Percentiles rank a stretch among this genome's conserved stretches.
These are phyloP conservation scores for Cottus gobio DNA, from an alignment of 2,113 vertebrate species.

Conservation along the genomic window DNA sequence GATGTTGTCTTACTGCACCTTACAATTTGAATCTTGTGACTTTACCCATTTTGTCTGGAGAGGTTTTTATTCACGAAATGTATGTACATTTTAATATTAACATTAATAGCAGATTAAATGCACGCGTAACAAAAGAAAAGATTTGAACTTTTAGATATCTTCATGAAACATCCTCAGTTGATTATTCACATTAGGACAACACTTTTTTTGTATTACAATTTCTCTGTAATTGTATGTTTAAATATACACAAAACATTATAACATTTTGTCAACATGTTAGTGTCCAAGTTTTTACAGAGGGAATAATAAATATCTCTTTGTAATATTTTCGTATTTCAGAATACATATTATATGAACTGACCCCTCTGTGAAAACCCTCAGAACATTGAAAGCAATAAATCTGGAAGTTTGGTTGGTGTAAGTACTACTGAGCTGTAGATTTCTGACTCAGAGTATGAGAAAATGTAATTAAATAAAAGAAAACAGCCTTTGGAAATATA, in stretches of 20 bases:
- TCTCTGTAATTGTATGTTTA: background rate
- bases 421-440: too few relatives aligned
- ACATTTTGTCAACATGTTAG: background rate
- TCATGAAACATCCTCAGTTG: background rate
- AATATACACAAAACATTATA: background rate
- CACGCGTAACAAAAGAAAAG: background rate
- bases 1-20: background rate
- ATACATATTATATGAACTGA: background rate
- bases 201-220: background rate
- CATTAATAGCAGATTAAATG: background rate
- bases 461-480: background rate
- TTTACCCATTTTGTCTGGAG: background rate
- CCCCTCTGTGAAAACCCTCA: background rate
- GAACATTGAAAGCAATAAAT: too few relatives aligned
- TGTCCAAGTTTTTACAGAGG: background rate
- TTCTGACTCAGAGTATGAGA: background rate
- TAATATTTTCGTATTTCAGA: too few relatives aligned
- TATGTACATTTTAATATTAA: background rate
- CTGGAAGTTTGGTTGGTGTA: too few relatives aligned
- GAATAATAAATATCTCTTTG: background rate
- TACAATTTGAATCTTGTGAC: background rate
- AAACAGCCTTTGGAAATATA: background rate
- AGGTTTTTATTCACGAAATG: background rate
- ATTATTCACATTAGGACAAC: background rate
- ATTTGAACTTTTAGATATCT: background rate